Percentiles rank a stretch among this genome's conserved stretches.
Conservation (phyloP, 2,797 vertebrate genomes). For the Hoplostethus atlanticus region DNA sequence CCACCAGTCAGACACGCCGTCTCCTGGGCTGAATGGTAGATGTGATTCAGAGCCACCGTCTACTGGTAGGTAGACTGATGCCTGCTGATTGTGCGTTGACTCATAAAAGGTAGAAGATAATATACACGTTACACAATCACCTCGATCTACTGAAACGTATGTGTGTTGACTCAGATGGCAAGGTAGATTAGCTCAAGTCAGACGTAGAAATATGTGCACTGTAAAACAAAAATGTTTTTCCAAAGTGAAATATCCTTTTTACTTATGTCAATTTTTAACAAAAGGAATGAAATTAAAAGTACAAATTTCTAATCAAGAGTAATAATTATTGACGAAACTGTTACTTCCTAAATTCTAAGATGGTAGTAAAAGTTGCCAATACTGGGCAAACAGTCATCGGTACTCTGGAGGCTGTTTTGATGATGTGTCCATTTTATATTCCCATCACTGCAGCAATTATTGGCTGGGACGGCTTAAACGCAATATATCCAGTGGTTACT, state of each 20-base stretch:
- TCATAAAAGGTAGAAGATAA: conserved; percentile 15
- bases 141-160: background rate
- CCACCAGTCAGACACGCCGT: conserved; percentile 4
- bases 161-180: background rate
- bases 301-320: no score
- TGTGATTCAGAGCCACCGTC: conserved; percentile 42
- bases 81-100: conserved; percentile 34
- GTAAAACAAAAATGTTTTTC: background rate
- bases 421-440: no score
- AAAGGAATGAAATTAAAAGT: background rate
- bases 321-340: no score
- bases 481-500: background rate
- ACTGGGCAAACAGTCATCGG: no score
- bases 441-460: no score
- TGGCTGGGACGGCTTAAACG: no score
- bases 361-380: no score
- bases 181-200: background rate
- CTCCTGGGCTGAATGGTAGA: conserved; percentile 9
- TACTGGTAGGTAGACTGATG: conserved; percentile 19
- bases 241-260: no score
- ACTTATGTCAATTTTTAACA: background rate
- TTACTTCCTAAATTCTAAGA: no score
- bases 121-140: background rate
- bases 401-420: no score
- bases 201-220: background rate